phyloP scores from a whole-genome alignment of 2,888 invertebrate genomes.

The Nomada fabriciana region DNA sequence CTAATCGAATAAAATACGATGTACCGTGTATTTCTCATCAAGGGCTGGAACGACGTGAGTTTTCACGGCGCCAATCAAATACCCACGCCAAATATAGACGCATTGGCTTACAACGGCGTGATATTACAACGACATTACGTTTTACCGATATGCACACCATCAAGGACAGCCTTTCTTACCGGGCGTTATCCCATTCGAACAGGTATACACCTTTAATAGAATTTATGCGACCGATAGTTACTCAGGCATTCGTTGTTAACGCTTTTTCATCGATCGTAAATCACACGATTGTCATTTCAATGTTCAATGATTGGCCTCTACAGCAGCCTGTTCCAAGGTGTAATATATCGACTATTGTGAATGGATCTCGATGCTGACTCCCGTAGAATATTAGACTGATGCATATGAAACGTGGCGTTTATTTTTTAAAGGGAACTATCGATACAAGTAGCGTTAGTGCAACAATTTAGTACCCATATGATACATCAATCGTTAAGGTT shows the following conservation, averaged over 20 bases:
- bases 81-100: slow-evolving; percentile 95
- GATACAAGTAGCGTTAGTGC: too few species aligned
- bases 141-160: slow-evolving; percentile 93
- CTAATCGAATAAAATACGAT: neutral
- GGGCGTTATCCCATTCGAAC: slow-evolving; percentile 94
- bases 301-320: neutral
- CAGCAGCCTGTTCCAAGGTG: neutral
- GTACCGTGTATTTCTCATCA: slow-evolving; percentile 12
- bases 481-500: too few species aligned
- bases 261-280: neutral
- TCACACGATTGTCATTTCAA: neutral
- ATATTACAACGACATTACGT: slow-evolving; percentile 94
- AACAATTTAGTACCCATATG: too few species aligned
- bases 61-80: slow-evolving; percentile 95
- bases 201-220: slow-evolving; percentile 67
- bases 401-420: too few species aligned
- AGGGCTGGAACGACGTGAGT: slow-evolving; percentile 96
- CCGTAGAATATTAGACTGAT: neutral
- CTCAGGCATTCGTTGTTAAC: neutral
- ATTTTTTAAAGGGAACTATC: too few species aligned
- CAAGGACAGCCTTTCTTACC: slow-evolving; percentile 92
- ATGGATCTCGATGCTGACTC: neutral
- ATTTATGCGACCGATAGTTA: slow-evolving; percentile 3
- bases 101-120: slow-evolving; percentile 92
- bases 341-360: neutral